Conservation (phyloP, 2,888 invertebrate genomes). For the Stenichneumon culpator region DNA sequence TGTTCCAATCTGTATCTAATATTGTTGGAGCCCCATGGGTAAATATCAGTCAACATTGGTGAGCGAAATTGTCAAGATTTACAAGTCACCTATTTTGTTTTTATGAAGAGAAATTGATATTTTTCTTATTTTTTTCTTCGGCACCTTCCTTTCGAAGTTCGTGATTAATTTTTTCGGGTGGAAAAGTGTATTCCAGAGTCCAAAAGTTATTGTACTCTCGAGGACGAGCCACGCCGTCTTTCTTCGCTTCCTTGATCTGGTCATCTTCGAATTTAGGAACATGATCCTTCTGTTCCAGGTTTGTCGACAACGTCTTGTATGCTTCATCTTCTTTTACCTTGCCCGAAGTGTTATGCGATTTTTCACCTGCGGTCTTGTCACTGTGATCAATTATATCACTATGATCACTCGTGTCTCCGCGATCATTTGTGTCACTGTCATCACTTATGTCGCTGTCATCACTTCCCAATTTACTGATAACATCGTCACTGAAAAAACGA, state of each 20-base stretch:
- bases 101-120: neutral
- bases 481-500: slow-evolving; percentile 56
- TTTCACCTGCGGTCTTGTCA: slow-evolving; percentile 42
- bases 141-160: neutral
- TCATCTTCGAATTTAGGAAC: slow-evolving; percentile 80
- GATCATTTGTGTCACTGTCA: neutral
- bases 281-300: slow-evolving; percentile 70
- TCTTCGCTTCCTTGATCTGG: slow-evolving; percentile 84
- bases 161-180: slow-evolving; percentile 73
- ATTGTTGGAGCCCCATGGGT: no score
- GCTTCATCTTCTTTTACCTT: slow-evolving; percentile 36
- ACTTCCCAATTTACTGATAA: no score
- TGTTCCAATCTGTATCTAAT: no score
- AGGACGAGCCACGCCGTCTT: slow-evolving; percentile 85
- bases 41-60: no score
- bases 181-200: slow-evolving; percentile 87
- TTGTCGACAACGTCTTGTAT: slow-evolving; percentile 70
- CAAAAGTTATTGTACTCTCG: slow-evolving; percentile 86
- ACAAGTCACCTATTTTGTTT: neutral
- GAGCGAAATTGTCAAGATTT: neutral
- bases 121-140: neutral
- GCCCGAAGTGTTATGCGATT: neutral
- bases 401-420: slow-evolving; percentile 57
- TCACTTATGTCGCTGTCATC: slow-evolving; percentile 50
- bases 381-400: slow-evolving; percentile 48